Conservation (phyloP, 1,140 invertebrate species). For the Rhagoletis pomonella region DNA sequence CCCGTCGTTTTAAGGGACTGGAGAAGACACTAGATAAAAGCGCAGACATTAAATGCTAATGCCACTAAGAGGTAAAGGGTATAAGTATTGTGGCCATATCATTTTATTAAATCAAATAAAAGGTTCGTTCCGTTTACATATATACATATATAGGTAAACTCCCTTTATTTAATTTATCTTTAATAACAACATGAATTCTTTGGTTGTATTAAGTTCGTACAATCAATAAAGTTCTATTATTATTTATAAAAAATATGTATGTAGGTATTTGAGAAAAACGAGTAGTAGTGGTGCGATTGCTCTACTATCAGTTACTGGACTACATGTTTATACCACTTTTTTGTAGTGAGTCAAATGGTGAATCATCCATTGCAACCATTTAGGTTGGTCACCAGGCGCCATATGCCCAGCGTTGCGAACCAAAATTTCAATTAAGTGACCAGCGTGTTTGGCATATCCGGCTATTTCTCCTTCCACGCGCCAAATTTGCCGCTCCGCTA, state of each 20-base stretch:
- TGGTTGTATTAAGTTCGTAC: not conserved
- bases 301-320: not conserved
- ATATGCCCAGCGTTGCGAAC: slow-evolving; percentile 90
- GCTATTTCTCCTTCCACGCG: slow-evolving; percentile 82
- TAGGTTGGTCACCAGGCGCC: slow-evolving; percentile 88
- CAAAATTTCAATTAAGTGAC: slow-evolving; percentile 86
- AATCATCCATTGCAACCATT: slow-evolving; percentile 85
- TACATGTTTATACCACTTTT: slow-evolving; percentile 54
- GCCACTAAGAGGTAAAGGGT: not conserved
- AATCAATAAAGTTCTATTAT: not conserved
- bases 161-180: not conserved
- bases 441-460: slow-evolving; percentile 84
- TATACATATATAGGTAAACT: not conserved
- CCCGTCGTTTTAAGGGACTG: slow-evolving; percentile 81
- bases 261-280: not conserved
- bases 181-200: slow-evolving; percentile 1
- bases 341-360: slow-evolving; percentile 83
- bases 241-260: slow-evolving; percentile 6
- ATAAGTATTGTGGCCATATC: not conserved
- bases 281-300: not conserved
- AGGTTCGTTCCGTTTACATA: not conserved
- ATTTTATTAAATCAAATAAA: not conserved
- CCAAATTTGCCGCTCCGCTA: slow-evolving; percentile 81
- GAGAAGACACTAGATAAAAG: not conserved
- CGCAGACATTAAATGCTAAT: not conserved